Percentiles rank a stretch among this genome's conserved stretches.
phyloP scores from a whole-genome alignment of 2,888 invertebrate species.

The Halocaridina rubra region DNA sequence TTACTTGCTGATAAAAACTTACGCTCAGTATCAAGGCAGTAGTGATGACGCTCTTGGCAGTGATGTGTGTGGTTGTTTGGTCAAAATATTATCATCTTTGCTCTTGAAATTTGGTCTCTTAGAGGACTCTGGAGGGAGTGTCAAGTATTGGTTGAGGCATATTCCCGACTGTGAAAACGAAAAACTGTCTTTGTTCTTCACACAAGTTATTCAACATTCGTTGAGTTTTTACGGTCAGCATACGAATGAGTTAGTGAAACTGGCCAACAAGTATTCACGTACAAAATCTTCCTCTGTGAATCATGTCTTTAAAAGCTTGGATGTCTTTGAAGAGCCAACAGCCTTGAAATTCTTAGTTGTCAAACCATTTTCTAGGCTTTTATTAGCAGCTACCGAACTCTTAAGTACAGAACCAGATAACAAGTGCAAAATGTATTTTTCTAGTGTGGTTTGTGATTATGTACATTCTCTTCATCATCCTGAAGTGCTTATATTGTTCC shows the following conservation, averaged over 20 bases:
- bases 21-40: too few relatives aligned
- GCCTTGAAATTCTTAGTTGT: too few relatives aligned
- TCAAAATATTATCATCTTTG: conserved; percentile 6
- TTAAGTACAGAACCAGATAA: conserved; percentile 2
- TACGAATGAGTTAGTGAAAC: conserved; percentile 19
- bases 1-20: too few relatives aligned
- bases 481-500: conserved; percentile 1
- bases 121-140: conserved; percentile 26
- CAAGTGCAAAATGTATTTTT: conserved; percentile 30
- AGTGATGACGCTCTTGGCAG: too few relatives aligned
- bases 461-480: conserved; percentile 38
- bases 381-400: conserved; percentile 32
- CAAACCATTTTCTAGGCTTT: conserved; percentile 37
- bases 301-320: conserved; percentile 12
- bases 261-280: too few relatives aligned
- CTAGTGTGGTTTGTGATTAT: conserved; percentile 32
- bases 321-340: too few relatives aligned
- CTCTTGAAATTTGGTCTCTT: conserved; percentile 18
- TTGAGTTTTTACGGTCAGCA: conserved; percentile 29
- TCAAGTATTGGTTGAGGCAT: conserved; percentile 35
- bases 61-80: too few relatives aligned
- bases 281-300: too few relatives aligned
- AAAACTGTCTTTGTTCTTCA: conserved; percentile 29
- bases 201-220: conserved; percentile 36
- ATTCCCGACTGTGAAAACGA: background rate